These are phyloP conservation scores for Volucella inflata DNA, from an alignment of 2,888 invertebrate genomes.

Conservation along the genomic window DNA sequence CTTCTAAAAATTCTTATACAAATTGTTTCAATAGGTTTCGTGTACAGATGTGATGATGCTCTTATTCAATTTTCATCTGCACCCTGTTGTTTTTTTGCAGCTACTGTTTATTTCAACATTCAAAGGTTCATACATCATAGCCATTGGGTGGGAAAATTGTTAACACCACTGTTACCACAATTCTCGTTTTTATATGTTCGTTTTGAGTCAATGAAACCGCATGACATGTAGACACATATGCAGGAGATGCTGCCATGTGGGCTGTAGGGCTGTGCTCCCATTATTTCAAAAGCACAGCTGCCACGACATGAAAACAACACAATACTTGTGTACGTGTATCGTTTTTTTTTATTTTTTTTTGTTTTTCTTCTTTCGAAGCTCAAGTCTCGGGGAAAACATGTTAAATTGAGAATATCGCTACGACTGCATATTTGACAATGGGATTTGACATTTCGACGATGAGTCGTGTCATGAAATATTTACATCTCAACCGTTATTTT, in stretches of 20 bases:
- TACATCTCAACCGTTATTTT: constrained; percentile 33
- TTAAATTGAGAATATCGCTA: constrained; percentile 47
- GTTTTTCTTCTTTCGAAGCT: neutral
- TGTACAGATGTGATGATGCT: no score
- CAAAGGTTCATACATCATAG: no score
- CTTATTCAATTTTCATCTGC: no score
- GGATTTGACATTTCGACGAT: constrained; percentile 53
- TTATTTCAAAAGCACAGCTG: constrained; percentile 48
- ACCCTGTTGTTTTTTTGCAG: no score
- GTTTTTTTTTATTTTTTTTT: constrained; percentile 3
- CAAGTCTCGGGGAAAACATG: constrained; percentile 27
- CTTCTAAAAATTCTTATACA: no score
- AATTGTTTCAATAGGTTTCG: no score
- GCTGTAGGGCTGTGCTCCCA: constrained; percentile 2
- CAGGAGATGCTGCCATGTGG: constrained; percentile 18
- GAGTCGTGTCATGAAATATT: constrained; percentile 62
- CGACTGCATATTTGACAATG: constrained; percentile 48
- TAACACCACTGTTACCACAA: neutral
- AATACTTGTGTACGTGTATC: neutral
- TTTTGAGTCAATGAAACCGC: constrained; percentile 14
- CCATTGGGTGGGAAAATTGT: neutral
- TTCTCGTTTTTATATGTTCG: constrained; percentile 7
- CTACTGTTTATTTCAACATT: no score
- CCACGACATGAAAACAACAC: constrained; percentile 39
- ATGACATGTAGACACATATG: constrained; percentile 27